Evolutionary conservation across 2,888 invertebrate genomes (phyloP), one percentile per base, ranked within the genome.

Genomic region (Sarcophaga carnaria): DNA sequence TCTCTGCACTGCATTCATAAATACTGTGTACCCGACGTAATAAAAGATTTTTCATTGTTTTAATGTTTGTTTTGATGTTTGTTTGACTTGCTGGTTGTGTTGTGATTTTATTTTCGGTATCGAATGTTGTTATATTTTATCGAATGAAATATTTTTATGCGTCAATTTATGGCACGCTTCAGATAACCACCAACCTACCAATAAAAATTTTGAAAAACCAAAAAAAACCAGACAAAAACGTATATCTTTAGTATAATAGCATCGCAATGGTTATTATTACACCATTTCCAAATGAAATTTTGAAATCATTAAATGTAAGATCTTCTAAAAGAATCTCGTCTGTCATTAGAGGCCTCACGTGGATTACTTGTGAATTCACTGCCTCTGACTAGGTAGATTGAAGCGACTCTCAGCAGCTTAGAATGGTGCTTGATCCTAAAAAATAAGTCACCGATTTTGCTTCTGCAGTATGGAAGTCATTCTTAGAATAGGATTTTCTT

Each of bases 151-250:
- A 89, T 92, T 92, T 87, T 92, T 92, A 92, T 92, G 92, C 92
- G 90, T 90, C 92, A 92, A 92, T 92, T 92, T 92, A 92, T 92
- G 92, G 92, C 92, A 92, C 92, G 92, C 90, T 92, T 91, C 92
- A 87, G 88, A 87, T 77, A 90, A 89, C 84, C 60, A 83, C 20
- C 22, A 82, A 67, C 22, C 17, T 14, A 54, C 54, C 17, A 54
- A 54, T 54, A 54, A 54, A 17, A 54, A 12, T 54, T 12, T 54
- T 4, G 1, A 49, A 49, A 49, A 49, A 49, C 3, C 14, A 49
- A 8, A 49, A 2, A 66, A 62, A 59, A 20, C 62, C 66, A 83
- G 78, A 72, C 2, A 37, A 37, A 37, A 37, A 37, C 8, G 37
- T 37, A 8, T 37, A 8, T 75, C 80, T 37, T 37, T 27, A 71